phyloP scores from a whole-genome alignment of 2,888 invertebrate genomes.

The Meteorus cinctellus region DNA sequence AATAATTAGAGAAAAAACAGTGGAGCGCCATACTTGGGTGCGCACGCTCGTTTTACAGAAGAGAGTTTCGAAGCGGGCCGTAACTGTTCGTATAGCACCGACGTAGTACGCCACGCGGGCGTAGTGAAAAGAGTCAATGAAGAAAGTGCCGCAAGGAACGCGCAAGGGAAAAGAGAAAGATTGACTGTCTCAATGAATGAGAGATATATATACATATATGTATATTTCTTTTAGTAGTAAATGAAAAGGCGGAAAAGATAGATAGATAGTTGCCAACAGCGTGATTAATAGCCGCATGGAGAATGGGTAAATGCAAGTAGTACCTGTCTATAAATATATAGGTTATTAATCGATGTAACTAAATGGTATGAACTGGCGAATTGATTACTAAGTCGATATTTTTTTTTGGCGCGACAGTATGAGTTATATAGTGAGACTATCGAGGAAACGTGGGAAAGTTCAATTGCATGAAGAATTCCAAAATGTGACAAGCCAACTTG shows the following conservation, averaged over 20 bases:
- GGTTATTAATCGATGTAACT: no score
- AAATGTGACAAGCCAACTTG: no score
- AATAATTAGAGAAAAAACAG: constrained; percentile 71
- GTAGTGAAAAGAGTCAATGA: constrained; percentile 74
- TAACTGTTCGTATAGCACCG: constrained; percentile 49
- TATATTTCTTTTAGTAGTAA: not conserved
- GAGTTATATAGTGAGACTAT: no score
- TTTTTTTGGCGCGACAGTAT: not conserved
- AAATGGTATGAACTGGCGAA: not conserved
- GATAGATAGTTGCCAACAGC: constrained; percentile 41
- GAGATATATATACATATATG: constrained; percentile 52
- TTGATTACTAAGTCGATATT: not conserved
- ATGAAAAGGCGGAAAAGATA: not conserved
- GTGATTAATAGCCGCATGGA: constrained; percentile 47
- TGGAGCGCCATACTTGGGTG: constrained; percentile 48
- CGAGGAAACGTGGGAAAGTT: no score
- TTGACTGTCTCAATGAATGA: constrained; percentile 71
- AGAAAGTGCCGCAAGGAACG: constrained; percentile 67
- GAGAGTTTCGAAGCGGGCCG: constrained; percentile 47
- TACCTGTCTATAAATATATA: not conserved
- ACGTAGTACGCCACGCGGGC: constrained; percentile 61
- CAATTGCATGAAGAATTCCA: no score
- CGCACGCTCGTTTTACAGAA: constrained; percentile 30
- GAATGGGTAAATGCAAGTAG: constrained; percentile 11
- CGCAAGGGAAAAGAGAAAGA: constrained; percentile 44